phyloP scores from a whole-genome alignment of 2,797 vertebrate genomes.

The Scomberomorus guttatus region DNA sequence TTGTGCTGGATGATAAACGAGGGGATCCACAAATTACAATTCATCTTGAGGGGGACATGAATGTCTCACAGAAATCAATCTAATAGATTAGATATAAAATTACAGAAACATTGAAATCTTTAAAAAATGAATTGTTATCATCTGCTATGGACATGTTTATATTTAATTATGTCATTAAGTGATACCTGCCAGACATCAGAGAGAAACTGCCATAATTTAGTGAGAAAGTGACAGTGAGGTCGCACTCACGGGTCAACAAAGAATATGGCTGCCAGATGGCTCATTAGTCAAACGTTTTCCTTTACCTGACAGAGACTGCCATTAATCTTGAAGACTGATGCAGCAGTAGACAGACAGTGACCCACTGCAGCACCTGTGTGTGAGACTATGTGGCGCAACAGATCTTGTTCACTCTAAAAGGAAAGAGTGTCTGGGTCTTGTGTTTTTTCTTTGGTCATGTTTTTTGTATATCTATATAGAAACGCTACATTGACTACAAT shows the following conservation, averaged over 20 bases:
- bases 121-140: too few species aligned
- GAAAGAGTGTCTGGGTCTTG: not conserved
- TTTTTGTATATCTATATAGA: too few species aligned
- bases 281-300: conserved; percentile 55
- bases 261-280: conserved; percentile 37
- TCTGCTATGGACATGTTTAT: not conserved
- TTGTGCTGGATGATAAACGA: too few species aligned
- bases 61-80: too few species aligned
- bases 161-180: conserved; percentile 11
- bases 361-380: conserved; percentile 2
- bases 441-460: not conserved
- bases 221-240: conserved; percentile 23
- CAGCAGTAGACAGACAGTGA: conserved; percentile 3
- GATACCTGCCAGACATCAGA: conserved; percentile 2
- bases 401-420: not conserved
- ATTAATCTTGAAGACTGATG: conserved; percentile 37
- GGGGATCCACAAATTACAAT: too few species aligned
- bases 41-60: too few species aligned
- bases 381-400: not conserved
- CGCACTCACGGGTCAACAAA: conserved; percentile 25
- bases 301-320: conserved; percentile 24
- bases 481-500: too few species aligned
- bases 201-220: conserved; percentile 30
- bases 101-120: too few species aligned
- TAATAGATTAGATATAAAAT: too few species aligned